Percentiles rank a stretch among this genome's conserved stretches.
Evolutionary conservation across 2,113 vertebrate genomes (phyloP).

Genomic region (Petaurus breviceps): DNA sequence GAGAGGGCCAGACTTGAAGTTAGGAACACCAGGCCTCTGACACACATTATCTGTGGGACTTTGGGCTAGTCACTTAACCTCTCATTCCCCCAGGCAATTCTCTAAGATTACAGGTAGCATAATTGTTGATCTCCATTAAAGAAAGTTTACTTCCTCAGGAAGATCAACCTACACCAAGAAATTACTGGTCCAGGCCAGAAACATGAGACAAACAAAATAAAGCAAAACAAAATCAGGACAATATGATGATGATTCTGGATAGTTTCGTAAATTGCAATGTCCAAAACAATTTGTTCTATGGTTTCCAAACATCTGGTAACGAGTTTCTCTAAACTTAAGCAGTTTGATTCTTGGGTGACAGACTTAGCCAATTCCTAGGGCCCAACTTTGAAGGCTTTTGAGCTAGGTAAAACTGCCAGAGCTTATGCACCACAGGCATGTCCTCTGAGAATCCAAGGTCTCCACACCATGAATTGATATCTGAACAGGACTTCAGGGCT

Average conservation of each 20-base stretch:
- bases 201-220: background rate
- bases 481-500: too few species aligned
- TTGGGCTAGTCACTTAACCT: background rate
- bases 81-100: background rate
- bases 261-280: background rate
- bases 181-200: background rate
- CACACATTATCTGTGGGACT: background rate
- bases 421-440: too few species aligned
- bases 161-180: background rate
- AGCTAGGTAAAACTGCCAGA: too few species aligned
- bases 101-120: background rate
- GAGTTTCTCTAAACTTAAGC: background rate
- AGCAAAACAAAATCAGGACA: background rate
- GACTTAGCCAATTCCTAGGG: too few species aligned
- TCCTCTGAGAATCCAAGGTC: too few species aligned
- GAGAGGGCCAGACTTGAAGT: background rate
- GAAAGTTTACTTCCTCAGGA: background rate
- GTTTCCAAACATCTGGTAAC: background rate
- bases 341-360: background rate
- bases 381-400: too few species aligned
- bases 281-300: background rate
- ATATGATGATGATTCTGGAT: background rate
- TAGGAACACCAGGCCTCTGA: background rate
- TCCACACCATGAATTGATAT: too few species aligned
- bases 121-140: background rate